Evolutionary conservation across 1,140 invertebrate genomes (phyloP), one percentile per base, ranked within the genome.

Genomic region (Chrysoperla carnea): DNA sequence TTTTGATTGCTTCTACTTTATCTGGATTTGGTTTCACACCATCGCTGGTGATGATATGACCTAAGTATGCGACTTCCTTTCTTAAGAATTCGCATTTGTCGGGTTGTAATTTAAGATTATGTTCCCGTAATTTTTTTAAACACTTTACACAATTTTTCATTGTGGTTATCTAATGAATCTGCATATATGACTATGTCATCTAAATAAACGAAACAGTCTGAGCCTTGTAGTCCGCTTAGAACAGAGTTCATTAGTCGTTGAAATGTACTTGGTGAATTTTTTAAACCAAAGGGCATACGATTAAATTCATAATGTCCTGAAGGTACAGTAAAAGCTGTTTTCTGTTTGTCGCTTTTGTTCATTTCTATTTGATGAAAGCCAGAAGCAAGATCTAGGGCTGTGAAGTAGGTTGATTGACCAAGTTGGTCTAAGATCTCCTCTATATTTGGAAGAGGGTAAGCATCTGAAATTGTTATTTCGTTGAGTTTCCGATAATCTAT

Each of bases 351-450:
- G 11, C 54, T 42, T 36, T 44, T 17, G 13, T 55, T 41, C 4
- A 70, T 43, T 5, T 43, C 36, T 12, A 70, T 49, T 15, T 71
- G 66, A 50, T 54, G 62, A 49, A 61, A 70, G 3, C 66, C 68
- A 35, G 45, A 52, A 0, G 42, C 46, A 7, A 65, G 36, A 49
- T 70, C 64, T 6, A 70, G 38, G 1, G 53, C 52, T 1, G 53
- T 45, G 23, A 45, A 49, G 35, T 51, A 51, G 33, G 36, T 43
- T 1, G 37, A 29, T 6, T 39, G 28, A 4, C 46, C 46, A 11
- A 51, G 33, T 15, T 51, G 42, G 15, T 51, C 47, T 12, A 47
- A 37, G 2, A 47, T 51, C 8, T 40, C 39, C 11, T 40, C 17
- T 8, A 45, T 45, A 37, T 45, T 45, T 12, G 43, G 43, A 2